Evolutionary conservation across 2,113 vertebrate genomes (phyloP).

Genomic region (Picathartes gymnocephalus): DNA sequence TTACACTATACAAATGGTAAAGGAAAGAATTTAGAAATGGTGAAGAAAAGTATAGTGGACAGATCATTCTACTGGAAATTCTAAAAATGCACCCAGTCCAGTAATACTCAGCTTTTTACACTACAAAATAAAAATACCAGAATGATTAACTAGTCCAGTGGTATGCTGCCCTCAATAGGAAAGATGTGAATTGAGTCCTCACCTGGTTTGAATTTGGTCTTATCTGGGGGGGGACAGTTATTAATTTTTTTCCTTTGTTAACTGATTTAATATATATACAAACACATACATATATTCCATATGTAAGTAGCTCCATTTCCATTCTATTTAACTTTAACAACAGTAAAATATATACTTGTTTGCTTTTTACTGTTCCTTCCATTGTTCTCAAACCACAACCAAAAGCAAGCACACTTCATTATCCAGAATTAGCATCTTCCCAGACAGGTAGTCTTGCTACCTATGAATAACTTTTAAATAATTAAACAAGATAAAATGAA

Average conservation of each 20-base stretch:
- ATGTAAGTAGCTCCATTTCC: background rate
- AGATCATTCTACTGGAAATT: background rate
- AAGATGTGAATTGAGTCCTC: background rate
- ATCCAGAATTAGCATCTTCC: background rate
- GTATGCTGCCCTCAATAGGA: background rate
- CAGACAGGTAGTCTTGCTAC: background rate
- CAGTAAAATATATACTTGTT: background rate
- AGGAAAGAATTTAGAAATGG: background rate
- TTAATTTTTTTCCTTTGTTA: background rate
- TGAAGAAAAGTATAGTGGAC: background rate
- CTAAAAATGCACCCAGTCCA: background rate
- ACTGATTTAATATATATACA: background rate
- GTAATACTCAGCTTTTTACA: background rate
- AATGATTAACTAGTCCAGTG: background rate
- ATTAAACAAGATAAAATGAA: constrained; percentile 19
- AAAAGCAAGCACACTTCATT: background rate
- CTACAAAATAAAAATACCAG: background rate
- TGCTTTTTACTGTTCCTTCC: background rate
- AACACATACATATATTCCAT: background rate
- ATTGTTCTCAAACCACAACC: background rate
- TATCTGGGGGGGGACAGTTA: background rate
- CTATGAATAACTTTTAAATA: constrained; percentile 2
- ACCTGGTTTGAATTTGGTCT: background rate
- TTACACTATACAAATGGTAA: background rate
- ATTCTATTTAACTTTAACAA: background rate